phyloP scores from a whole-genome alignment of 2,888 invertebrate species.

The Ophonus ardosiacus region DNA sequence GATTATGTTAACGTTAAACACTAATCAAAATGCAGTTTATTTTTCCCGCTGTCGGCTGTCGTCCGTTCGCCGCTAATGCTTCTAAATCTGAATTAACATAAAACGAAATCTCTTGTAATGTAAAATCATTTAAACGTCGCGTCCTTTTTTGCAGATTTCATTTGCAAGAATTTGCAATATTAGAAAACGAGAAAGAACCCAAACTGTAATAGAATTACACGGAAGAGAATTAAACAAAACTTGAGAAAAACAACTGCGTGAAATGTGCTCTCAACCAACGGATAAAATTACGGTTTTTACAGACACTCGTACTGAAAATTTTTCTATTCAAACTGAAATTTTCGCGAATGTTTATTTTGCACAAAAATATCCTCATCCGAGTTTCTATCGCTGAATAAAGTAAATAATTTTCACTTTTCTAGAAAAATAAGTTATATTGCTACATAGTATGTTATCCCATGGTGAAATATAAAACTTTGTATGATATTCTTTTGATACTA shows the following conservation, averaged over 20 bases:
- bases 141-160: constrained; percentile 52
- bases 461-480: too few species aligned
- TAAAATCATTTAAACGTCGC: constrained; percentile 50
- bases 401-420: too few species aligned
- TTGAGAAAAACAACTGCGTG: constrained; percentile 48
- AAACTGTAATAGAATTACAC: constrained; percentile 62
- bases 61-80: constrained; percentile 32
- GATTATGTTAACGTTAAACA: constrained; percentile 59
- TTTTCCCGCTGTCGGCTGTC: constrained; percentile 46
- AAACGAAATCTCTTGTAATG: constrained; percentile 61
- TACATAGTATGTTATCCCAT: too few species aligned
- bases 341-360: background rate
- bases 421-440: too few species aligned
- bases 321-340: background rate
- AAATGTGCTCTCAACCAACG: constrained; percentile 40
- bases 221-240: constrained; percentile 58
- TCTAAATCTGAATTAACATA: constrained; percentile 61
- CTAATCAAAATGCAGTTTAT: constrained; percentile 62
- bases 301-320: background rate
- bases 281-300: constrained; percentile 22
- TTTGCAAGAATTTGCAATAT: constrained; percentile 64
- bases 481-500: too few species aligned
- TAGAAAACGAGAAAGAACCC: constrained; percentile 54
- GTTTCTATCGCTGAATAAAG: too few species aligned
- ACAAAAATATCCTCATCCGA: too few species aligned